Base-by-base conservation (phyloP, 2,888 invertebrate species). In the Phalera bucephala region DNA sequence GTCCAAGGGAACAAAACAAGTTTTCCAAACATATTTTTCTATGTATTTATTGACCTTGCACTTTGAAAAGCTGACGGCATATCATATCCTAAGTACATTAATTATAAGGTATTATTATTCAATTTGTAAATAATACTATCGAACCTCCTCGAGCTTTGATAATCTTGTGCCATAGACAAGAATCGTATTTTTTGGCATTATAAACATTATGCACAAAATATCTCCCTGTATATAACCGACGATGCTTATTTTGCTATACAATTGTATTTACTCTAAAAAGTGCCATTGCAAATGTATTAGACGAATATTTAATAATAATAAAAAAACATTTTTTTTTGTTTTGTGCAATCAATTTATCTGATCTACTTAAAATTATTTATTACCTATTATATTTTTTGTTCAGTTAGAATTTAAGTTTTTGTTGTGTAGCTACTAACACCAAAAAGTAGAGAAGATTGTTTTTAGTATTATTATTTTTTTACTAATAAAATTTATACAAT, bases 371-470 rank as follows among this genome's bases (percentile, higher is more conserved):
- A 79, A 79, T 78, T 83, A 84, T 85, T 86, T 77, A 68, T 62
- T 83, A 84, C 85, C 86, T 77, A 68, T 62, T 67, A 31, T 57
- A 59, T 59, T 47, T 57, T 61, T 59, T 47, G 45, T 65, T 70
- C 71, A 69, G 55, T 67, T 17, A 42, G 31, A 57, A 39, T 38
- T 55, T 72, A 72, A 72, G 67, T 67, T 72, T 73, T 77, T 74
- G 67, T 80, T 77, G 64, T 72, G 66, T 78, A 81, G 73, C 65
- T 83, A 88, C 88, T 88, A 88, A 88, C 88, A 88, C 88, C 88
- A 88, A 88, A 88, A 80, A 87, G 71, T 84, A 80, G 75, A 63
- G 42, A 63, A 64, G 73, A 69, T 70, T 69, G 63, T 66, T 72
- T 62, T 72, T 64, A 68, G 62, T 70, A 77, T 69, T 76, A 70